Percentiles rank a stretch among this genome's conserved stretches.
Evolutionary conservation across 92 coral and sea anemone species (phyloP).

Genomic region (Umimayanthus kanabou): DNA sequence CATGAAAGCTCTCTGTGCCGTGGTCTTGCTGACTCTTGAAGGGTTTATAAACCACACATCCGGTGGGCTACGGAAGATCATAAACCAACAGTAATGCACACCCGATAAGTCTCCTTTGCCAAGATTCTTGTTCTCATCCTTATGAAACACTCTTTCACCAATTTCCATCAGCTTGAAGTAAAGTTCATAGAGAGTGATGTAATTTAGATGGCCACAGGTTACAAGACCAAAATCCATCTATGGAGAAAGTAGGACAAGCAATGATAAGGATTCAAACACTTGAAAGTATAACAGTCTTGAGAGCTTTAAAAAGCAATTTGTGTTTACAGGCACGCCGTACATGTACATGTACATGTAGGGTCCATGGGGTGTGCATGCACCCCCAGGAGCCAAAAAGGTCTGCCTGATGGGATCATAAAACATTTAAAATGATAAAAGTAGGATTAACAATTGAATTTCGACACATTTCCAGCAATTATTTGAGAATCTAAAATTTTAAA

Average conservation of each 20-base stretch:
- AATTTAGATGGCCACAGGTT: slow-evolving; percentile 25
- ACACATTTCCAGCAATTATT: too few species aligned
- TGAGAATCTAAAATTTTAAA: too few species aligned
- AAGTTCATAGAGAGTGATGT: slow-evolving; percentile 16
- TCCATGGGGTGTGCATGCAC: too few species aligned
- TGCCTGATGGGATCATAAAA: too few species aligned
- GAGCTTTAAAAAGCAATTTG: too few species aligned
- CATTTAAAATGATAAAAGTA: too few species aligned
- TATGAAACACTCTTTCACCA: slow-evolving; percentile 20
- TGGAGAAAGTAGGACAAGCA: background rate
- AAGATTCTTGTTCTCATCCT: slow-evolving; percentile 8
- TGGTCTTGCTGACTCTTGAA: slow-evolving; percentile 31
- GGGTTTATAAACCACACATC: slow-evolving; percentile 41
- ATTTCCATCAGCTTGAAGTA: slow-evolving; percentile 25
- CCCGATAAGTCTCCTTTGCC: slow-evolving; percentile 16
- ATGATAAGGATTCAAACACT: too few species aligned
- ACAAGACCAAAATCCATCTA: slow-evolving; percentile 40
- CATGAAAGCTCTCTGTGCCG: slow-evolving; percentile 29
- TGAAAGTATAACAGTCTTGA: too few species aligned
- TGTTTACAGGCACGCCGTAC: too few species aligned
- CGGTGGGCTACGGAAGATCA: slow-evolving; percentile 25
- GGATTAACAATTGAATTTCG: too few species aligned
- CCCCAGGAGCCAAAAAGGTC: too few species aligned
- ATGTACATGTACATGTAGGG: too few species aligned
- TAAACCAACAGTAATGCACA: slow-evolving; percentile 38